A percentile compares a stretch with the other conserved stretches of the same genome.
Conservation (phyloP, 2,113 vertebrate genomes). For the Columbina picui region DNA sequence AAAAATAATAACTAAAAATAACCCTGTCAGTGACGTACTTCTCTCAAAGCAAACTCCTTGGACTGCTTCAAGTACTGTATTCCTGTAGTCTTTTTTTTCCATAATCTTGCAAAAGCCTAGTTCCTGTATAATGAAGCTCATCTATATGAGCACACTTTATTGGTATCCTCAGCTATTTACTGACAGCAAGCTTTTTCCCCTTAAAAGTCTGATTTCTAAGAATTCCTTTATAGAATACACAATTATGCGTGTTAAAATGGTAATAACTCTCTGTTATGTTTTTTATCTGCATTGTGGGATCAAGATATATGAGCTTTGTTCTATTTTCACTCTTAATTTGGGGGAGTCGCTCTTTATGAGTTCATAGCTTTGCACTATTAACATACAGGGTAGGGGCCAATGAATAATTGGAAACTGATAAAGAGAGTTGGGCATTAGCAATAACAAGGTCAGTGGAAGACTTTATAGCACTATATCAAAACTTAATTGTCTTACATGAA, state of each 20-base stretch:
- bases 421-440: neutral
- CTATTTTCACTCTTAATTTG: neutral
- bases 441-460: neutral
- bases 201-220: neutral
- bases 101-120: neutral
- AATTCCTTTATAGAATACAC: neutral
- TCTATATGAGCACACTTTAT: neutral
- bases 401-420: neutral
- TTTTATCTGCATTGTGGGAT: neutral
- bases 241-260: neutral
- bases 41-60: neutral
- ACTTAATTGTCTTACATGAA: neutral
- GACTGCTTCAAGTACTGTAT: neutral
- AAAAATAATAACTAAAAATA: neutral
- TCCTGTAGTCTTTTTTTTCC: neutral
- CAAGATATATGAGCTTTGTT: neutral
- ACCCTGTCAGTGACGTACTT: neutral
- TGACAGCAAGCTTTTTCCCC: neutral
- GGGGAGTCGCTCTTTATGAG: neutral
- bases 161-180: neutral
- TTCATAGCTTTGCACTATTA: neutral
- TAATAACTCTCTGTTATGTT: neutral
- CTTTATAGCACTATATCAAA: neutral
- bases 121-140: neutral
- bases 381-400: too few relatives aligned